Conservation (phyloP, 2,888 invertebrate genomes). For the Polymixis lichenea region DNA sequence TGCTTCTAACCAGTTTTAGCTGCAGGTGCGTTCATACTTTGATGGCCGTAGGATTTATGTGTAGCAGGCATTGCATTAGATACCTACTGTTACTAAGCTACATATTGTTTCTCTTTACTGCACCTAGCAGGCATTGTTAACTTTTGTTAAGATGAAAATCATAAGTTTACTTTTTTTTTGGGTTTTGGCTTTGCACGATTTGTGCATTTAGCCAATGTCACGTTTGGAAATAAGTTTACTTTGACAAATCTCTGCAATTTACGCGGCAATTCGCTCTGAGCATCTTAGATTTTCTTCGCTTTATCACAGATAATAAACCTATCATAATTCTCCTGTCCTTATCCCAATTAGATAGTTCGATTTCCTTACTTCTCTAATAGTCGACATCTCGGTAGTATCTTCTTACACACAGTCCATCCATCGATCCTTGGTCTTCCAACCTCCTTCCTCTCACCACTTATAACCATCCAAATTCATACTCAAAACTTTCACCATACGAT, state of each 20-base stretch:
- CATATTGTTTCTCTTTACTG: background rate
- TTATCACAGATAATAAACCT: background rate
- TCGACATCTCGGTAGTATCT: no score
- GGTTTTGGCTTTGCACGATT: no score
- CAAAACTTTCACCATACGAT: no score
- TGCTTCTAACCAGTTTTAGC: conserved; percentile 41
- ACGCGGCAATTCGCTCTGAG: background rate
- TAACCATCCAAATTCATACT: no score
- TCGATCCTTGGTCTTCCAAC: no score
- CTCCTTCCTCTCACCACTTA: no score
- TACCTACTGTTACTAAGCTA: background rate
- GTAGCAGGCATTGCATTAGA: background rate
- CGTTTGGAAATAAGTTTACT: background rate
- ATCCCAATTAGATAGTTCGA: no score
- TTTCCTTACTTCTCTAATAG: no score
- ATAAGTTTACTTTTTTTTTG: background rate
- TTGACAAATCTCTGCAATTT: background rate
- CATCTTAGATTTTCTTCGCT: background rate
- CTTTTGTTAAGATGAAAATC: background rate
- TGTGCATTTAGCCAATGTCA: no score
- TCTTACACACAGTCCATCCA: no score
- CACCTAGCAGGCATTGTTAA: background rate
- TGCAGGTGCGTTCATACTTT: conserved; percentile 39
- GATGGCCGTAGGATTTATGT: conserved; percentile 24
- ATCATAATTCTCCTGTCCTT: no score